Conservation (phyloP, 30 jellyfish, hydroid and myxozoan species). For the Hydractinia echinata region DNA sequence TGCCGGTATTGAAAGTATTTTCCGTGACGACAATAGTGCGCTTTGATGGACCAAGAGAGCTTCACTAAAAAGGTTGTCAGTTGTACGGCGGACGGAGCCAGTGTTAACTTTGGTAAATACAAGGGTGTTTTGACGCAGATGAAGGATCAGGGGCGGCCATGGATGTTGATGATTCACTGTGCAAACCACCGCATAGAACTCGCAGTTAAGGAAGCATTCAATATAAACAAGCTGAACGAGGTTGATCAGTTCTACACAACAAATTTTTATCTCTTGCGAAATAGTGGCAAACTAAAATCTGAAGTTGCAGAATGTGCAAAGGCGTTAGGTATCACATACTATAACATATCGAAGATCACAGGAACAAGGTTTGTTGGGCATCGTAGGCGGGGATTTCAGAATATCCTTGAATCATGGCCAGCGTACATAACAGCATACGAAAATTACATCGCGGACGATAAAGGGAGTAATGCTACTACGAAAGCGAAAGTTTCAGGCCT, state of each 20-base stretch:
- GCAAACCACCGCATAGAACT: slow-evolving; percentile 1
- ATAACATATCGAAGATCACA: slow-evolving; percentile 24
- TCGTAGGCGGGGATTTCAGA: slow-evolving; percentile 43
- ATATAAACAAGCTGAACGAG: slow-evolving; percentile 3
- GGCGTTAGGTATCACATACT: slow-evolving; percentile 35
- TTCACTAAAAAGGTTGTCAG: slow-evolving; percentile 2
- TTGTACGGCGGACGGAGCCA: no score
- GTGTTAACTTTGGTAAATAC: no score
- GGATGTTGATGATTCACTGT: slow-evolving; percentile 33
- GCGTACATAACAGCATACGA: slow-evolving; percentile 46
- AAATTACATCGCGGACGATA: slow-evolving; percentile 30
- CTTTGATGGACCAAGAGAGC: no score
- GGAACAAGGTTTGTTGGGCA: slow-evolving; percentile 44
- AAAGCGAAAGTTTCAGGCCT: no score
- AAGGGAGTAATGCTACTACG: slow-evolving; percentile 35
- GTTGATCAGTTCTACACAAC: slow-evolving; percentile 39
- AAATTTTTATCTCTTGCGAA: slow-evolving; percentile 17
- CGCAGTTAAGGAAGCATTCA: slow-evolving; percentile 35
- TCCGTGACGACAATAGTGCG: not conserved
- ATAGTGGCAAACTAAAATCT: slow-evolving; percentile 28
- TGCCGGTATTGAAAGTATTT: slow-evolving; percentile 17
- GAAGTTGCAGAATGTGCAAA: slow-evolving; percentile 32
- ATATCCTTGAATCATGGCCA: slow-evolving; percentile 42
- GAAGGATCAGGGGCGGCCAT: slow-evolving; percentile 15
- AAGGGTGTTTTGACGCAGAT: slow-evolving; percentile 15